Percentiles rank a stretch among this genome's conserved stretches.
Conservation (phyloP, 2,113 vertebrate genomes). For the Pimephales promelas region DNA sequence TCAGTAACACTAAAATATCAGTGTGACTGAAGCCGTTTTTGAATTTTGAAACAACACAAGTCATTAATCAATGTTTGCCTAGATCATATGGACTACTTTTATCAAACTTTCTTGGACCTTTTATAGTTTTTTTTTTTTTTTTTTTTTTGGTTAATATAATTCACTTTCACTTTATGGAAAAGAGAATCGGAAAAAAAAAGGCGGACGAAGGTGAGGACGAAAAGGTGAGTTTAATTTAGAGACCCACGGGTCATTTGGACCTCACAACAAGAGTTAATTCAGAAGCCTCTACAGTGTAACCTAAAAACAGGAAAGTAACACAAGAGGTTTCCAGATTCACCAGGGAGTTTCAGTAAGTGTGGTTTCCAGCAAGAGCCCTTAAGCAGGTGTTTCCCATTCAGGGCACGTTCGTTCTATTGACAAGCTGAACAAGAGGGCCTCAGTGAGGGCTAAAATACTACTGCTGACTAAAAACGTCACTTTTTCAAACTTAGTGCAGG, state of each 20-base stretch:
- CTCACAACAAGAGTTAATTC: slow-evolving; percentile 17
- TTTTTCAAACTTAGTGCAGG: slow-evolving; percentile 57
- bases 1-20: too few relatives aligned
- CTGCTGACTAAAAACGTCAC: slow-evolving; percentile 66
- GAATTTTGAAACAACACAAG: not conserved
- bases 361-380: slow-evolving; percentile 54
- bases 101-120: not conserved
- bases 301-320: slow-evolving; percentile 42
- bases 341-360: slow-evolving; percentile 46
- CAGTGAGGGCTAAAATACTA: slow-evolving; percentile 61
- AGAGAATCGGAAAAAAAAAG: not conserved
- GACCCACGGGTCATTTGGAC: not conserved
- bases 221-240: not conserved
- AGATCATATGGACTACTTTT: not conserved
- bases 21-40: too few relatives aligned
- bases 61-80: not conserved
- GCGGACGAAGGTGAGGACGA: not conserved
- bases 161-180: not conserved
- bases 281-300: slow-evolving; percentile 25
- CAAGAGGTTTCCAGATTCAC: slow-evolving; percentile 42
- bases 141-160: not conserved
- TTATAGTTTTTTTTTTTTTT: not conserved
- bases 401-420: slow-evolving; percentile 58
- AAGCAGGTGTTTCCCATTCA: slow-evolving; percentile 62
- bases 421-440: slow-evolving; percentile 61